Conservation (phyloP, 2,888 invertebrate species). For the Agrotis clavis region DNA sequence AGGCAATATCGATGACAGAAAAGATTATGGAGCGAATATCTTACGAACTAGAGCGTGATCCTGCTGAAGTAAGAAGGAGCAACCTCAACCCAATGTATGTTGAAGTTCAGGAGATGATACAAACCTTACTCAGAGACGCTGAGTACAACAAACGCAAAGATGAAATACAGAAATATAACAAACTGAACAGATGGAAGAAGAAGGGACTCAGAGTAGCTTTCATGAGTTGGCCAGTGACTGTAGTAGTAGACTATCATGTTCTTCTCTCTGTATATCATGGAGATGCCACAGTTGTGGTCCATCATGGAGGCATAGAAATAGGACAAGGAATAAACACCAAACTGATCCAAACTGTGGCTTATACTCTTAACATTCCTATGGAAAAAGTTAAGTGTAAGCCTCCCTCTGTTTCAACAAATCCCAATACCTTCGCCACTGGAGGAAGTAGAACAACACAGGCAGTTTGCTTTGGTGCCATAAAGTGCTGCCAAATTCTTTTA, state of each 20-base stretch:
- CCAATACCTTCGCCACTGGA: constrained; percentile 93
- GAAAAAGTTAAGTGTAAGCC: constrained; percentile 93
- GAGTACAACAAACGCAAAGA: constrained; percentile 91
- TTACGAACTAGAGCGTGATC: constrained; percentile 89
- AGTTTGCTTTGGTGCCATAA: constrained; percentile 76
- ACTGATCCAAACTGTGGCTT: constrained; percentile 93
- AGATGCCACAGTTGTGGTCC: constrained; percentile 93
- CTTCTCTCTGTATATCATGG: constrained; percentile 93
- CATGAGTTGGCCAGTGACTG: constrained; percentile 92
- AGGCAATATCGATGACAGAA: constrained; percentile 92
- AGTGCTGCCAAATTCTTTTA: constrained; percentile 89
- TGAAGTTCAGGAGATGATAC: constrained; percentile 79
- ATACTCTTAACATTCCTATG: constrained; percentile 92
- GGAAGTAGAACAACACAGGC: constrained; percentile 89
- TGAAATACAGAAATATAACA: constrained; percentile 92
- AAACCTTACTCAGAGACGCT: constrained; percentile 74
- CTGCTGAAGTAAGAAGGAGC: constrained; percentile 86
- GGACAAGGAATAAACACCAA: constrained; percentile 96
- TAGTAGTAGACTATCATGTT: constrained; percentile 90
- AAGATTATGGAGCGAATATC: constrained; percentile 93
- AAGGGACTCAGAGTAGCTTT: constrained; percentile 93
- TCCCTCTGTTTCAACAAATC: constrained; percentile 90
- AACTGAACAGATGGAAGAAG: constrained; percentile 95
- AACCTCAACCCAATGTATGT: constrained; percentile 82
- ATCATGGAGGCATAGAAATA: constrained; percentile 94